These are phyloP conservation scores for Syngnathus acus DNA, from an alignment of 2,797 vertebrate genomes.

Conservation along the genomic window DNA sequence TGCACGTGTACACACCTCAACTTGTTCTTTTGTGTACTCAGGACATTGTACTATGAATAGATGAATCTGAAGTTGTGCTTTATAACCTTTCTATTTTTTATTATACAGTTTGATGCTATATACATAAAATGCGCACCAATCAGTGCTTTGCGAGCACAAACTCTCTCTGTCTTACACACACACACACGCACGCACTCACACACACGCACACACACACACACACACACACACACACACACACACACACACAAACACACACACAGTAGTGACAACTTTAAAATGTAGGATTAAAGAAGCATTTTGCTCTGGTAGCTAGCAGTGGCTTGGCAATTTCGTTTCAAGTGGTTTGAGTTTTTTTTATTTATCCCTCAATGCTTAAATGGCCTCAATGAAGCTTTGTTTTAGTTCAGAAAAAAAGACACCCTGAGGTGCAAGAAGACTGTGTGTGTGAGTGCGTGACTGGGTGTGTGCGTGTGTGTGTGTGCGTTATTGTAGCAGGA, in stretches of 20 bases:
- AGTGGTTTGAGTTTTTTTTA: background rate
- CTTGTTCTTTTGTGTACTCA: no score
- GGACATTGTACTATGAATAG: no score
- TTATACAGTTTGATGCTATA: no score
- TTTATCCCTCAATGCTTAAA: background rate
- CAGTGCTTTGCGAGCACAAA: no score
- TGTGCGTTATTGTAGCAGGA: conserved; percentile 43
- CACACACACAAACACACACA: background rate
- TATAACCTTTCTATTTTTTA: no score
- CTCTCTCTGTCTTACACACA: no score
- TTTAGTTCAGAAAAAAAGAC: background rate
- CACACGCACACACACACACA: no score
- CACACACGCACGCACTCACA: background rate
- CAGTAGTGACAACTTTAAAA: background rate
- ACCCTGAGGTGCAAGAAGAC: conserved; percentile 7
- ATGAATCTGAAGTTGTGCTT: no score
- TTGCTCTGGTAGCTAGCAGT: background rate
- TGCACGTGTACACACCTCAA: no score
- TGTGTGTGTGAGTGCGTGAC: conserved; percentile 3
- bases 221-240: background rate
- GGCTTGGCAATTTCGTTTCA: background rate
- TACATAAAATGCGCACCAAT: no score
- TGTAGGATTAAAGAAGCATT: background rate
- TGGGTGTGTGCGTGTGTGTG: conserved; percentile 47
- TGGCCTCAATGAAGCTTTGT: background rate